A percentile compares a stretch with the other conserved stretches of the same genome.
phyloP scores from a whole-genome alignment of 2,113 vertebrate genomes.

The Cochlearius cochlearius region DNA sequence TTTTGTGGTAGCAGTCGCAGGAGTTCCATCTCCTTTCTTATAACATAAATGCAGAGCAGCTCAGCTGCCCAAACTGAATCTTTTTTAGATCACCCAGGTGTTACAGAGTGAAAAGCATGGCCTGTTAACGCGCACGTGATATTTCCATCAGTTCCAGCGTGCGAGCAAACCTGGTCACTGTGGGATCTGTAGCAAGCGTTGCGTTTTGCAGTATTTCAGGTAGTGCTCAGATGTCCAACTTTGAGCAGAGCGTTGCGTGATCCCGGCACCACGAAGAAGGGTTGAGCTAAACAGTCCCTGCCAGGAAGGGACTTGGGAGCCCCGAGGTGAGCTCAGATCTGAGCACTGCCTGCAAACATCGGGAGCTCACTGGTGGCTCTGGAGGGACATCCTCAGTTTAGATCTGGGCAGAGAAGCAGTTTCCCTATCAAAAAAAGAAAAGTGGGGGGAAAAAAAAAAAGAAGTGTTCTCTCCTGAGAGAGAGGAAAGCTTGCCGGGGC shows the following conservation, averaged over 20 bases:
- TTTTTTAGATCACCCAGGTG: not conserved
- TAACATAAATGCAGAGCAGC: not conserved
- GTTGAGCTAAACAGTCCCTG: not conserved
- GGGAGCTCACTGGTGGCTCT: accelerated
- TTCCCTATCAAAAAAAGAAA: not conserved
- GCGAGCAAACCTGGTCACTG: not conserved
- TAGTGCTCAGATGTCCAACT: not conserved
- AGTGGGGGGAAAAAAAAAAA: not conserved
- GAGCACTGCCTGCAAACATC: not conserved
- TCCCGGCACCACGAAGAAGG: not conserved
- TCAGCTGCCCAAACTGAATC: not conserved
- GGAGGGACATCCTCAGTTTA: not conserved
- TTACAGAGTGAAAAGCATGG: not conserved
- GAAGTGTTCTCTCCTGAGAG: not conserved
- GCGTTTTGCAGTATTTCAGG: not conserved
- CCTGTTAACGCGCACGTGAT: accelerated
- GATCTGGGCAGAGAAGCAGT: not conserved
- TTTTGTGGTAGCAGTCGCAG: not conserved
- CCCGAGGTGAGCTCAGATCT: not conserved
- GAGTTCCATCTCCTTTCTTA: not conserved
- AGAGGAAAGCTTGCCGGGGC: not conserved
- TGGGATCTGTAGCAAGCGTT: not conserved
- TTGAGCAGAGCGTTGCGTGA: not conserved
- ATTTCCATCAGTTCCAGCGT: not conserved
- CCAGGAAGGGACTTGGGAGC: not conserved